Conservation (phyloP, 2,888 invertebrate genomes). For the Ormyrus thymus region DNA sequence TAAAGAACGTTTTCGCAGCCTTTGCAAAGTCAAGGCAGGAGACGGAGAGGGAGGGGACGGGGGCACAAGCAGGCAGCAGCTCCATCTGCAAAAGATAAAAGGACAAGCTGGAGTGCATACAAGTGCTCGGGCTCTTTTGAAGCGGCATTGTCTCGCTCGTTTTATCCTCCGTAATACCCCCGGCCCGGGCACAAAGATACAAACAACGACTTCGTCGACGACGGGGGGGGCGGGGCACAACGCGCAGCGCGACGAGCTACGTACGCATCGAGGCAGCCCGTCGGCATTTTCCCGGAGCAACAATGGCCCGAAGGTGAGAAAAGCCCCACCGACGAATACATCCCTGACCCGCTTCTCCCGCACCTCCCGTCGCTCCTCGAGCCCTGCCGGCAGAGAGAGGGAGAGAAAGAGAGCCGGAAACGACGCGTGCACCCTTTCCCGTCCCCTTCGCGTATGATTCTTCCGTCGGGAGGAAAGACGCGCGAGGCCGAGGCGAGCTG, state of each 20-base stretch:
- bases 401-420: background rate
- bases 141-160: constrained; percentile 18
- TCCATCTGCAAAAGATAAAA: background rate
- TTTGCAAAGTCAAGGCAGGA: too few relatives aligned
- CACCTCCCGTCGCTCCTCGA: background rate
- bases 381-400: background rate
- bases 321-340: constrained; percentile 5
- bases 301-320: constrained; percentile 36
- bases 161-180: constrained; percentile 10
- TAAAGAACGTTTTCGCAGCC: constrained; percentile 6
- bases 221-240: background rate
- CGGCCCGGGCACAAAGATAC: background rate
- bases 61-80: background rate
- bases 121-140: constrained; percentile 11
- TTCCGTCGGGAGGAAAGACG: background rate
- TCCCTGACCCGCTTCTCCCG: constrained; percentile 45
- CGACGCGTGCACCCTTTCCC: background rate
- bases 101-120: background rate
- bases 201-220: background rate
- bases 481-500: too few relatives aligned
- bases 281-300: constrained; percentile 29
- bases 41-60: too few relatives aligned
- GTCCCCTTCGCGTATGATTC: constrained; percentile 30
- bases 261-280: background rate
- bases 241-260: background rate